These are phyloP conservation scores for Rhea americana DNA, from an alignment of 2,113 vertebrate genomes.

Conservation along the genomic window DNA sequence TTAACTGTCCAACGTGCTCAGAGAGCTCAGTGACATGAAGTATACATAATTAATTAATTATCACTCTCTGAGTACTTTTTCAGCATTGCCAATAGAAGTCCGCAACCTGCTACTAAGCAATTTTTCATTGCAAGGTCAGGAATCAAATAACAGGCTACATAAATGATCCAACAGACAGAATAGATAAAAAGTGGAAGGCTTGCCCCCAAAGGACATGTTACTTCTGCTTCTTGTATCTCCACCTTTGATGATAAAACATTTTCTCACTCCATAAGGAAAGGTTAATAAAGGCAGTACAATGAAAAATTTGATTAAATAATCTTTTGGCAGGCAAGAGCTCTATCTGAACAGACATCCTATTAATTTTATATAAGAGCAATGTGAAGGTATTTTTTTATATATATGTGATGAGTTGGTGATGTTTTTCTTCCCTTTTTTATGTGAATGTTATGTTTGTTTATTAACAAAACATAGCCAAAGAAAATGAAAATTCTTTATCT, in stretches of 20 bases:
- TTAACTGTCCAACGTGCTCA: constrained; percentile 31
- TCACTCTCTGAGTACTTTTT: constrained; percentile 41
- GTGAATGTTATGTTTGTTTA: not conserved
- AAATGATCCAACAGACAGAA: constrained; percentile 57
- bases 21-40: constrained; percentile 38
- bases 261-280: not conserved
- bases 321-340: not conserved
- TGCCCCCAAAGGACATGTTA: not conserved
- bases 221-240: not conserved
- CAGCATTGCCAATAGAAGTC: constrained; percentile 38
- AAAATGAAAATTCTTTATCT: not conserved
- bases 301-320: not conserved
- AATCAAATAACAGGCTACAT: constrained; percentile 53
- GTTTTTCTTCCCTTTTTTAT: not conserved
- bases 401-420: not conserved
- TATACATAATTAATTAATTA: constrained; percentile 69
- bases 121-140: constrained; percentile 67
- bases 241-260: not conserved
- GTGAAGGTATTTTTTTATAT: not conserved
- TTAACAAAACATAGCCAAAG: not conserved
- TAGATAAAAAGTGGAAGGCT: constrained; percentile 21
- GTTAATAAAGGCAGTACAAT: not conserved
- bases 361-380: not conserved
- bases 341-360: not conserved
- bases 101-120: constrained; percentile 49